Percentiles rank a stretch among this genome's conserved stretches.
phyloP scores from a whole-genome alignment of 2,888 invertebrate genomes.

The Coelopa pilipes region DNA sequence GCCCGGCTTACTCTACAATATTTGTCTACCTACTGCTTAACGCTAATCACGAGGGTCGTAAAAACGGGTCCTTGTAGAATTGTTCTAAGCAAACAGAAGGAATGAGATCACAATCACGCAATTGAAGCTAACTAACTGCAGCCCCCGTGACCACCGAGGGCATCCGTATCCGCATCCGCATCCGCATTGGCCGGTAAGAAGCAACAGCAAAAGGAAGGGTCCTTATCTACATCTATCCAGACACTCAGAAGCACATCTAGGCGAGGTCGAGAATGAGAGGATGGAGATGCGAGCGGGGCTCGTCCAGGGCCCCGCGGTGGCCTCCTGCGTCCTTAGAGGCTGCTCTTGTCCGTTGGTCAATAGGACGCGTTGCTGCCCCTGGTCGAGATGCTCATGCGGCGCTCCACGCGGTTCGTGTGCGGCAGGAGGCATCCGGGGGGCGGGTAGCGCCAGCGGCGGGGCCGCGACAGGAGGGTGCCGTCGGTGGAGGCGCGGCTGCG shows the following conservation, averaged over 20 bases:
- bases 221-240: neutral
- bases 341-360: slow-evolving; percentile 44
- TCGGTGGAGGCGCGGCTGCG: slow-evolving; percentile 82
- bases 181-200: too few species aligned
- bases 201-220: too few species aligned
- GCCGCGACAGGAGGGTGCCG: slow-evolving; percentile 72
- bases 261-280: too few species aligned
- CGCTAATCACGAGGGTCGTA: neutral
- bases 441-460: slow-evolving; percentile 72
- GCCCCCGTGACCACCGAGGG: neutral
- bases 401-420: slow-evolving; percentile 70
- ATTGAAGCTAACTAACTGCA: neutral
- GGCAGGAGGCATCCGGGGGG: slow-evolving; percentile 67
- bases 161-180: too few species aligned
- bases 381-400: slow-evolving; percentile 84
- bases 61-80: slow-evolving; percentile 1
- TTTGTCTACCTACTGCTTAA: slow-evolving; percentile 10
- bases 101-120: slow-evolving; percentile 19
- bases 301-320: too few species aligned
- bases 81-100: neutral
- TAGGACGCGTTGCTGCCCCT: slow-evolving; percentile 66
- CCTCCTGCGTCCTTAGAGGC: slow-evolving; percentile 4
- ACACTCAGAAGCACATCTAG: neutral
- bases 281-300: too few species aligned
- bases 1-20: neutral